Evolutionary conservation across 1,140 invertebrate genomes (phyloP).

Genomic region (Listronotus oregonensis): DNA sequence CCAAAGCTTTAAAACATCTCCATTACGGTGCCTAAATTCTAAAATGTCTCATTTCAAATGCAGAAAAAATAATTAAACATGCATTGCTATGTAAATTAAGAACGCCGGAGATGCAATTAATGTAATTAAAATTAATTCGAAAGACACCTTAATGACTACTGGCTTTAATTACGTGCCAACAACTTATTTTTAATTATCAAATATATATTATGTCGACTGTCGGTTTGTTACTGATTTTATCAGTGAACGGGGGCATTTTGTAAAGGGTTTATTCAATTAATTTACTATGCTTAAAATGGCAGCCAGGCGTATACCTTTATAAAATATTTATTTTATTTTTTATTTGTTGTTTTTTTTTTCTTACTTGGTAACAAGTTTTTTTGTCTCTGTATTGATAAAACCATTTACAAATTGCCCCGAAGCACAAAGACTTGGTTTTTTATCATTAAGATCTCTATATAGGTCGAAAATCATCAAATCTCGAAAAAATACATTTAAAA

Average conservation of each 20-base stretch:
- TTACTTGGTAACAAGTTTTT: no score
- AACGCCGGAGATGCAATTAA: conserved; percentile 32
- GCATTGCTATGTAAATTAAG: conserved; percentile 37
- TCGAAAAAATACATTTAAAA: no score
- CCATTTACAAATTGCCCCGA: no score
- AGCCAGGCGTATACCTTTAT: no score
- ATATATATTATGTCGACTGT: conserved; percentile 12
- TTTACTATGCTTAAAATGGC: no score
- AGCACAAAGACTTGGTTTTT: no score
- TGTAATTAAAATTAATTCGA: conserved; percentile 38
- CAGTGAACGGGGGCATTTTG: not conserved
- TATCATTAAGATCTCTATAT: no score
- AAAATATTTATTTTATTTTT: no score
- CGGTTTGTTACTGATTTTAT: conserved; percentile 1
- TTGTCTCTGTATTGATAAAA: no score
- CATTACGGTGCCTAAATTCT: conserved; percentile 2
- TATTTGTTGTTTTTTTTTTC: no score
- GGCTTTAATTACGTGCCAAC: conserved; percentile 36
- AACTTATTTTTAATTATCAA: conserved; percentile 33
- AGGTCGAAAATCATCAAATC: no score
- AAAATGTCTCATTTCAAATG: conserved; percentile 17
- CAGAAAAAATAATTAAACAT: conserved; percentile 36
- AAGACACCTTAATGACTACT: conserved; percentile 31
- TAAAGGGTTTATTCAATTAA: no score
- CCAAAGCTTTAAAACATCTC: conserved; percentile 1